Percentiles rank a stretch among this genome's conserved stretches.
Conservation (phyloP, 2,797 vertebrate species). For the Danio tinwini region DNA sequence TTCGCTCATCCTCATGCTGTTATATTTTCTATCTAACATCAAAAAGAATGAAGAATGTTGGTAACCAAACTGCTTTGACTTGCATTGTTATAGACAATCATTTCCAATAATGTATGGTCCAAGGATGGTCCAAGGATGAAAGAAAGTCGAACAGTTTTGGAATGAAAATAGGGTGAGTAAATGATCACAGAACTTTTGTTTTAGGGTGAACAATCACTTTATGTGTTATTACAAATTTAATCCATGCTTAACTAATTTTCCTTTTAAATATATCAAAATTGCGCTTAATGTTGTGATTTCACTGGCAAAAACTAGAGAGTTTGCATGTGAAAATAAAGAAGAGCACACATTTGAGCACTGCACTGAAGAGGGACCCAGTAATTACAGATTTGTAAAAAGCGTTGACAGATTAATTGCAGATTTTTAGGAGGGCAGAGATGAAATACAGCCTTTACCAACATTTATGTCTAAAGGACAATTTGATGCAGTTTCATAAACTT, state of each 20-base stretch:
- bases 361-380: neutral
- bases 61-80: too few relatives aligned
- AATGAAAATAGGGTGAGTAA: too few relatives aligned
- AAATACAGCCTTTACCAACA: neutral
- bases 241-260: too few relatives aligned
- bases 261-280: neutral
- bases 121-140: too few relatives aligned
- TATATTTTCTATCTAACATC: too few relatives aligned
- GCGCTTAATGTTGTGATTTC: neutral
- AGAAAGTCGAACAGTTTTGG: too few relatives aligned
- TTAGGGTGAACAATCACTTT: neutral
- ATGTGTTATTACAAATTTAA: too few relatives aligned
- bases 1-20: too few relatives aligned
- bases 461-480: neutral
- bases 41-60: too few relatives aligned
- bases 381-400: slow-evolving; percentile 7
- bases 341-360: neutral
- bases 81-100: too few relatives aligned
- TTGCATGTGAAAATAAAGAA: neutral
- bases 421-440: neutral
- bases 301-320: neutral
- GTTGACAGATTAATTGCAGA: slow-evolving; percentile 21
- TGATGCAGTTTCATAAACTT: neutral
- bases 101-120: too few relatives aligned
- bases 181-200: neutral